Conservation (phyloP, 2,888 invertebrate genomes). For the Subacronicta megacephala region DNA sequence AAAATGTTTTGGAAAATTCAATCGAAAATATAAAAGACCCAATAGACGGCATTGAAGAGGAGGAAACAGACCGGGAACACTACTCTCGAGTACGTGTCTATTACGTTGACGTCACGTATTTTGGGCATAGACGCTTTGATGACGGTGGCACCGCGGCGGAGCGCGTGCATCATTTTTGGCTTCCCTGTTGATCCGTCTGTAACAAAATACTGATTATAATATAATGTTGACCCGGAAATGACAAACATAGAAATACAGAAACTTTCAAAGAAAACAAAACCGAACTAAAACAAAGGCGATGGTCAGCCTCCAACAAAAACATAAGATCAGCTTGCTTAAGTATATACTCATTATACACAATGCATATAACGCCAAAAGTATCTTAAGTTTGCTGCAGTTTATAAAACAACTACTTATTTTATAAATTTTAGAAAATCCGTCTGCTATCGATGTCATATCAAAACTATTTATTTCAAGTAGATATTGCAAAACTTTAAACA, state of each 20-base stretch:
- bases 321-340: no score
- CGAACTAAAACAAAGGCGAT: no score
- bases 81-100: constrained; percentile 98
- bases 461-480: not conserved
- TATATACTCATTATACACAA: no score
- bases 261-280: no score
- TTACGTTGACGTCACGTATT: constrained; percentile 99
- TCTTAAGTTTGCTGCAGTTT: no score
- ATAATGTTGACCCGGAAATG: constrained; percentile 4
- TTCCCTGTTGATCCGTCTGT: constrained; percentile 89
- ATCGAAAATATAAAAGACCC: constrained; percentile 97
- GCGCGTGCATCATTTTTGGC: constrained; percentile 94
- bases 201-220: constrained; percentile 52
- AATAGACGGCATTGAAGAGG: constrained; percentile 98
- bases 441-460: not conserved
- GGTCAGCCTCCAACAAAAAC: no score
- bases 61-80: constrained; percentile 98
- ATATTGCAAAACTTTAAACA: no score
- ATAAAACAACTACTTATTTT: no score
- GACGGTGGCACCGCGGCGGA: constrained; percentile 95
- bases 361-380: no score
- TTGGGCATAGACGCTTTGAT: constrained; percentile 97
- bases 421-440: no score
- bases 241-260: no score
- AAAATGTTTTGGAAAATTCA: constrained; percentile 65